These are phyloP conservation scores for Bimastos eiseni DNA, from an alignment of 2,888 invertebrate species.

Conservation along the genomic window DNA sequence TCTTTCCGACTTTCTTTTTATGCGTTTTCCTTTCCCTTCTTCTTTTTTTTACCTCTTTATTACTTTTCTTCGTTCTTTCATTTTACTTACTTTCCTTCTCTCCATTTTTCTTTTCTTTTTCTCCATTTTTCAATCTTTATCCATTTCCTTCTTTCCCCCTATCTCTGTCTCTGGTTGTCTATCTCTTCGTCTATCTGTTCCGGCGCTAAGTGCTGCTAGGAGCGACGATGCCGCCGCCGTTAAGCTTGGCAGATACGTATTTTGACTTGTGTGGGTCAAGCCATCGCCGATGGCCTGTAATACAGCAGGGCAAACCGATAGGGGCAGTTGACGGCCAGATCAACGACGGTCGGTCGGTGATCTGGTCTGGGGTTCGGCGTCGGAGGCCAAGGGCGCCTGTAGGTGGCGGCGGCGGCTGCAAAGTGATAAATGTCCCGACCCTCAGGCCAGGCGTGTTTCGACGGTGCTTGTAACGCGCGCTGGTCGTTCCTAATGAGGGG, in stretches of 20 bases:
- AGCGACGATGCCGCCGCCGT: background rate
- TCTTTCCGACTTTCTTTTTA: too few species aligned
- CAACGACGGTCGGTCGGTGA: background rate
- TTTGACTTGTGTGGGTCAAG: slow-evolving; percentile 7
- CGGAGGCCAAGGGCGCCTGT: background rate
- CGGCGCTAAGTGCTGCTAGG: slow-evolving; percentile 14
- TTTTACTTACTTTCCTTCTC: background rate
- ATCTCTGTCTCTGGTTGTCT: background rate
- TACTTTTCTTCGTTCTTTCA: too few species aligned
- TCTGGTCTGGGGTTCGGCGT: background rate
- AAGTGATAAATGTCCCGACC: slow-evolving; percentile 13
- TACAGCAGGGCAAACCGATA: background rate
- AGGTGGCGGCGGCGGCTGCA: slow-evolving; percentile 13
- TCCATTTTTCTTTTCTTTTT: background rate
- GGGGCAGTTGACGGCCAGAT: slow-evolving; percentile 6
- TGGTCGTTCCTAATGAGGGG: background rate
- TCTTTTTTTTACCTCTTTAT: too few species aligned
- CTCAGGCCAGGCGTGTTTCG: slow-evolving; percentile 13
- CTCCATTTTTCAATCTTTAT: background rate
- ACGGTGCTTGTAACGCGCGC: background rate
- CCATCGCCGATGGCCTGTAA: background rate
- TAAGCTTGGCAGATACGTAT: slow-evolving; percentile 15
- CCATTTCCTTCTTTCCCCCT: background rate
- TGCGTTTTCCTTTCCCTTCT: too few species aligned
- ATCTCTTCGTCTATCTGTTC: background rate